Conservation (phyloP, 2,113 vertebrate species). For the Dromaius novaehollandiae region DNA sequence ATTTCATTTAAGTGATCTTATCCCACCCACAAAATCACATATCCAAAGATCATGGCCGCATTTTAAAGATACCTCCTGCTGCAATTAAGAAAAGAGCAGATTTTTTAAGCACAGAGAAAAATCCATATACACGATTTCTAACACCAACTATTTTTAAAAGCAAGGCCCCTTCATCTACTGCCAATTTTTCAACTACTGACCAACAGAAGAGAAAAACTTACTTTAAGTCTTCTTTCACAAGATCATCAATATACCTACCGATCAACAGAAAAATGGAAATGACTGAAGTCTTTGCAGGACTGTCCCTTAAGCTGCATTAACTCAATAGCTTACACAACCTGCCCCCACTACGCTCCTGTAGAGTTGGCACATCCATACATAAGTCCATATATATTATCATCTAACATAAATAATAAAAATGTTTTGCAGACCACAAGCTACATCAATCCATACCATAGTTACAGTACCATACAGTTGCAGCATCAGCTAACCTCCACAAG, state of each 20-base stretch:
- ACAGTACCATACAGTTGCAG: background rate
- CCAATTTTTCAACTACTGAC: background rate
- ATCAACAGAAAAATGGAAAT: background rate
- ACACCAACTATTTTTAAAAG: background rate
- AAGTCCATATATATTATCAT: background rate
- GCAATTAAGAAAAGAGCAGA: background rate
- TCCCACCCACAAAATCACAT: background rate
- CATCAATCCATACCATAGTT: background rate
- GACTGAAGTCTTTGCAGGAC: background rate
- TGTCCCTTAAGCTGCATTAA: background rate
- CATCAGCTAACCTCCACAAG: background rate
- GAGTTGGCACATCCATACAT: accelerated
- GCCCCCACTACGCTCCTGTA: background rate
- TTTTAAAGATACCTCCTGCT: background rate
- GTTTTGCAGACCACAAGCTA: background rate
- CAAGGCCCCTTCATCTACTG: background rate
- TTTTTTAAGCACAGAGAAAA: background rate
- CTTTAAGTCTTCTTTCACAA: background rate
- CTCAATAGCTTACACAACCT: background rate
- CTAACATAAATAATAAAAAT: background rate
- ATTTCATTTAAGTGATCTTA: background rate
- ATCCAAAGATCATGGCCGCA: accelerated
- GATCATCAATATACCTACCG: background rate
- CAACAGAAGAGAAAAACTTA: background rate
- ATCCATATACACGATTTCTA: background rate